Evolutionary conservation across 1,140 invertebrate genomes (phyloP), one percentile per base, ranked within the genome.

Genomic region (Eurytemora carolleeae): DNA sequence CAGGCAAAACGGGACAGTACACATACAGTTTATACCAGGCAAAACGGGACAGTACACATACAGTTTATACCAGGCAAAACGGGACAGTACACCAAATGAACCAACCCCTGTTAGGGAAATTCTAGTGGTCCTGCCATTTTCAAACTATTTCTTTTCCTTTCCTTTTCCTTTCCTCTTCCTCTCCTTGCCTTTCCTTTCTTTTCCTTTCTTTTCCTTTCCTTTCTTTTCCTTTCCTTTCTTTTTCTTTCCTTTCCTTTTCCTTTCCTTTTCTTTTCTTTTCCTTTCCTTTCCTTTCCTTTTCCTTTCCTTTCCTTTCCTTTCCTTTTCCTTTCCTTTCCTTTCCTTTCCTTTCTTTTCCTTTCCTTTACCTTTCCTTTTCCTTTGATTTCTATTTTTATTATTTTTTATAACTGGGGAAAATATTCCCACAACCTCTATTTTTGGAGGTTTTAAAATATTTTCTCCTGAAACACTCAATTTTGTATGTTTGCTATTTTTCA

Each of bases 191-290:
- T 20, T 44, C 16, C 58, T 1, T 22, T 19, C 58, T 17, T 62
- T 18, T 61, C 20, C 20, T n/a, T 20, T 22, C 20, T n/a, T 25
- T 16, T 61, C 25, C 25, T 12, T 62, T 16, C 24, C 22, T 7
- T 19, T 60, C 25, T 24, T 25, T 62, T 19, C 20, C 19, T 16
- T 59, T 18, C 24, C 17, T 25, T 17, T 25, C 17, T 59, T 20
- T 20, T 3, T 21, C n/a, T 7, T 3, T 19, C 17, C 15, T 15
- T 18, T 12, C 3, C 17, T 52, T 53, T n/a, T 52, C n/a, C 26
- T 25, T 52, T 26, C 26, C 26, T 59, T n/a, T 22, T 26, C 52
- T 26, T 59, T 26, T 59, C 58, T 59, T 26, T 59, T 26, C 19
- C 26, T 59, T 26, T 59, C 58, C 52, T 26, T 59, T 26, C 52